Base-by-base conservation (phyloP, 1,140 invertebrate species). In the Eciton burchellii region DNA sequence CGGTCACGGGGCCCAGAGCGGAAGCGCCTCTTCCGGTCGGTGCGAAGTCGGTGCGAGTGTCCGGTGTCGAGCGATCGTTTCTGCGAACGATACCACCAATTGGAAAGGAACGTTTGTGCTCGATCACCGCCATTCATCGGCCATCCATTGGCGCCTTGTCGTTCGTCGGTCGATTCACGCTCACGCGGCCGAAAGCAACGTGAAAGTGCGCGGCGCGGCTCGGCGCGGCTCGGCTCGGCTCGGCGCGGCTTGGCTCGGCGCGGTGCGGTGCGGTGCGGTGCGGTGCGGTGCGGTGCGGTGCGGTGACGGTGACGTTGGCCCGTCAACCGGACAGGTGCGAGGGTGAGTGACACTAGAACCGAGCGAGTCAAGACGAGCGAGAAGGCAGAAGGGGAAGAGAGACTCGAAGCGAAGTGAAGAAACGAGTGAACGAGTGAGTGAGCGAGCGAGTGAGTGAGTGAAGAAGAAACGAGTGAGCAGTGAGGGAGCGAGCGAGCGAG, bases 161-260 rank as follows among this genome's bases (percentile, higher is more conserved):
- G 62, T 57, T 57, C 68, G 68, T 68, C 11, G 41, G 49, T 63
- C 49, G 65, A 63, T 65, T 54, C 52, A 65, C 68, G 60, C 19
- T 35, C 6, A 52, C 59, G 74, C 82, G 66, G 77, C 12, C 29
- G 41, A 52, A 68, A 72, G 57, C 74, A 56, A 70, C 59, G 84
- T 86, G 84, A 86, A 86, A 86, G 84, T 86, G 84, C 49, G 70
- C 54, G 59, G 21, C 47, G n/a, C n/a, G n/a, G n/a, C n/a, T n/a
- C n/a, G n/a, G n/a, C n/a, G n/a, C n/a, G n/a, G n/a, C n/a, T n/a
- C n/a, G n/a, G n/a, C n/a, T n/a, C n/a, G n/a, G n/a, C n/a, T n/a
- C n/a, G n/a, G 79, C 49, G 45, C n/a, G n/a, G n/a, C n/a, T 16
- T 49, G 71, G 47, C 14, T 0, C n/a, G n/a, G n/a, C n/a, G 49